phyloP scores from a whole-genome alignment of 23 tunicate genomes.

The Diplosoma virens region DNA sequence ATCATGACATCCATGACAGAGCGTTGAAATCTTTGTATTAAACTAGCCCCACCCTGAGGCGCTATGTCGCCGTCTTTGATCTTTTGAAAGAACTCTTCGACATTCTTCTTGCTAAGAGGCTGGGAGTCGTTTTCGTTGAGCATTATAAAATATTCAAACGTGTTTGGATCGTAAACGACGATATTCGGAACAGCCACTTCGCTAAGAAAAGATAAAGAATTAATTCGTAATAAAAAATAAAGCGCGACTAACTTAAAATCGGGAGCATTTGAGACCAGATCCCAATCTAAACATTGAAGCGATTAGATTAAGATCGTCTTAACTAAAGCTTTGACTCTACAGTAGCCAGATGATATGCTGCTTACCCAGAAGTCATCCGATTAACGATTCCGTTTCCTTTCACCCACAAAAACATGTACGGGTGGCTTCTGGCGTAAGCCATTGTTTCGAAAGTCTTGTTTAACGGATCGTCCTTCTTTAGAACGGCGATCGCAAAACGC shows the following conservation, averaged over 20 bases:
- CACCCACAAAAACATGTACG: constrained; percentile 73
- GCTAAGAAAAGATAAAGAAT: constrained; percentile 20
- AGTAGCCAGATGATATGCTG: no score
- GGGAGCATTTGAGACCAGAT: no score
- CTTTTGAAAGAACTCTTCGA: constrained; percentile 40
- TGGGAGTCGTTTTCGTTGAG: constrained; percentile 4
- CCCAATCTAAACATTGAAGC: no score
- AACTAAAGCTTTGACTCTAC: no score
- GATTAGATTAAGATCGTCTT: no score
- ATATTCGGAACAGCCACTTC: constrained; percentile 60
- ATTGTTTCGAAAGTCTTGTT: constrained; percentile 32
- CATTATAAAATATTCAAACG: constrained; percentile 48
- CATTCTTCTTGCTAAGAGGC: constrained; percentile 25
- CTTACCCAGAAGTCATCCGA: constrained; percentile 65
- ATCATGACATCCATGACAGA: background rate
- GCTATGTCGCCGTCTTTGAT: constrained; percentile 42
- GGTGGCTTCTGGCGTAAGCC: constrained; percentile 35
- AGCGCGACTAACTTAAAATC: background rate
- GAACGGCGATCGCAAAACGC: constrained; percentile 49
- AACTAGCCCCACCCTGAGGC: constrained; percentile 58
- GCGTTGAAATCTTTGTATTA: constrained; percentile 40
- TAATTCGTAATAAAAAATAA: background rate
- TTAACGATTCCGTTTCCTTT: constrained; percentile 62
- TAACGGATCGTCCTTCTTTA: constrained; percentile 28
- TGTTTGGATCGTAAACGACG: constrained; percentile 51